These are phyloP conservation scores for Panzeria rudis DNA, from an alignment of 2,888 invertebrate genomes.

Conservation along the genomic window DNA sequence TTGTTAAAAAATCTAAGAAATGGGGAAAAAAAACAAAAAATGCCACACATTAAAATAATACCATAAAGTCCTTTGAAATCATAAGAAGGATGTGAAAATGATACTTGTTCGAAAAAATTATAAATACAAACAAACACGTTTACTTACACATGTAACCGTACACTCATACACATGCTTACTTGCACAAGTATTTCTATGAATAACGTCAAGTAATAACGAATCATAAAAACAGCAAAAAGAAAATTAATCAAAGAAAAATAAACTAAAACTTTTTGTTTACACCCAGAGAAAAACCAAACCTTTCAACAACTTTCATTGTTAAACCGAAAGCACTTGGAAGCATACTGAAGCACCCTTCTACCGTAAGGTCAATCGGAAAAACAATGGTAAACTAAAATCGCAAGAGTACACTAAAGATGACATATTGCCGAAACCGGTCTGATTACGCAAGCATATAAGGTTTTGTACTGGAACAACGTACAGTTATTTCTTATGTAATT, in stretches of 20 bases:
- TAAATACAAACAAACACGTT: not conserved
- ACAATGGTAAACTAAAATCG: no score
- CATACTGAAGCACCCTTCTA: no score
- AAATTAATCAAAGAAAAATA: not conserved
- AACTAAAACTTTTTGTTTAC: not conserved
- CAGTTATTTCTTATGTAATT: no score
- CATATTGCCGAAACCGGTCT: no score
- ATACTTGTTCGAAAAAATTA: not conserved
- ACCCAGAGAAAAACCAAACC: not conserved
- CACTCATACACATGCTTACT: not conserved
- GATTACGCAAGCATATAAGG: no score
- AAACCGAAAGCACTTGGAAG: no score
- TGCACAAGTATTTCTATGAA: not conserved
- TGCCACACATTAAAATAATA: not conserved
- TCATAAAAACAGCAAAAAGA: slow-evolving; percentile 7
- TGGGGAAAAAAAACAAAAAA: not conserved
- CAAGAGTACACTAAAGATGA: no score
- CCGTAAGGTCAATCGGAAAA: no score
- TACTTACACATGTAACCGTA: no score
- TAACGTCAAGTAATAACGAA: slow-evolving; percentile 22
- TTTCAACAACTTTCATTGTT: not conserved
- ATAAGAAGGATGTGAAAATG: not conserved
- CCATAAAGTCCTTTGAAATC: not conserved
- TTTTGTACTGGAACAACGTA: no score
- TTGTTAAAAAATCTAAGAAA: not conserved